A percentile compares a stretch with the other conserved stretches of the same genome.
Evolutionary conservation across 2,797 vertebrate species (phyloP).

Genomic region (Micrastur ruficollis): DNA sequence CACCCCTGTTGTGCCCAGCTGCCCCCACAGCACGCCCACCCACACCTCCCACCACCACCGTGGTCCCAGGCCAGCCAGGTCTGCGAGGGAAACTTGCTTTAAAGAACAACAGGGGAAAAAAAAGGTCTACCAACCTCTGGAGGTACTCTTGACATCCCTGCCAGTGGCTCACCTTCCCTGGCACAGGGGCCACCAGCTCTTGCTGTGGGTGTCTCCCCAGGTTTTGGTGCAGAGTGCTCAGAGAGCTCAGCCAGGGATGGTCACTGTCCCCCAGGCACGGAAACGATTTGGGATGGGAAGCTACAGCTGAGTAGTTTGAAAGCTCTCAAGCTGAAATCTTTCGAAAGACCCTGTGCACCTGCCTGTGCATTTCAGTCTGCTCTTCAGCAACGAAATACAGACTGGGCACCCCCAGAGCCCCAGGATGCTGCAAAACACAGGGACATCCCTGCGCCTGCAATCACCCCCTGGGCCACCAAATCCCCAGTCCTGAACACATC

Average conservation of each 20-base stretch:
- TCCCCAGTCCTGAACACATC: not conserved
- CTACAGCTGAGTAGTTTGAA: not conserved
- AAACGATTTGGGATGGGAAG: not conserved
- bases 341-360: not conserved
- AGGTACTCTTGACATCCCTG: not conserved
- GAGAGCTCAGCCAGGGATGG: not conserved
- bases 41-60: accelerated
- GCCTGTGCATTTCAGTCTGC: not conserved
- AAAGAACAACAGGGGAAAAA: not conserved
- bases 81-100: not conserved
- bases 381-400: not conserved
- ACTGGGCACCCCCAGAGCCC: not conserved
- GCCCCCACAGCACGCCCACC: not conserved
- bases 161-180: not conserved
- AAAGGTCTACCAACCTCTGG: not conserved
- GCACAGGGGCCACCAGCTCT: not conserved
- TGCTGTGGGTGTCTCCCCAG: accelerated
- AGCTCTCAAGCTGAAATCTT: not conserved
- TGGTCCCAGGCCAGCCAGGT: not conserved
- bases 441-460: not conserved
- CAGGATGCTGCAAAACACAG: not conserved
- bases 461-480: accelerated
- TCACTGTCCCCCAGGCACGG: not conserved
- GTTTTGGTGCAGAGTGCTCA: not conserved
- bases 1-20: not conserved